These are phyloP conservation scores for Druon quercuslanigerum DNA, from an alignment of 1,140 invertebrate genomes.

Conservation along the genomic window DNA sequence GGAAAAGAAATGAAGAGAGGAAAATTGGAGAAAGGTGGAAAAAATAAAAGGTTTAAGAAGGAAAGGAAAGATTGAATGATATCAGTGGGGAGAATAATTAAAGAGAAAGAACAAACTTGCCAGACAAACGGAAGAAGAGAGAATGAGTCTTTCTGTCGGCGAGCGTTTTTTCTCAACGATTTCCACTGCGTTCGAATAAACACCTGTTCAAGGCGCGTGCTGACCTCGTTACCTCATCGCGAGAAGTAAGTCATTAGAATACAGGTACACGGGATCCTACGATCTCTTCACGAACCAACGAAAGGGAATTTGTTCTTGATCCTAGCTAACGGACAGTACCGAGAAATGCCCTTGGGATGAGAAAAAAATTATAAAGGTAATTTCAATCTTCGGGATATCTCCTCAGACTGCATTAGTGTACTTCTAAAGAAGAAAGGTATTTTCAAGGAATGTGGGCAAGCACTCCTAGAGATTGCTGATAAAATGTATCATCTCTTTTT, in stretches of 20 bases:
- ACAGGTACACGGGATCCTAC: conserved; percentile 43
- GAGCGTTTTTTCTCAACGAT: conserved; percentile 50
- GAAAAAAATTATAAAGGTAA: neutral
- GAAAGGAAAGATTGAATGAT: neutral
- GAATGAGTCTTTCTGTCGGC: conserved; percentile 45
- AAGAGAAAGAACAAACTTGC: neutral
- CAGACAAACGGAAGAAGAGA: conserved; percentile 29
- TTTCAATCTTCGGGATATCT: neutral
- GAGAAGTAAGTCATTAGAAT: conserved; percentile 56
- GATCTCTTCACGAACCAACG: conserved; percentile 47
- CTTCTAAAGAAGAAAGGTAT: too few species aligned
- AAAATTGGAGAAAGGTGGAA: neutral
- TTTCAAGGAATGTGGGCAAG: too few species aligned
- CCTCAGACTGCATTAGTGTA: too few species aligned
- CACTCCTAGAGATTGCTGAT: too few species aligned
- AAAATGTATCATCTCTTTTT: too few species aligned
- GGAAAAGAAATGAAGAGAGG: neutral
- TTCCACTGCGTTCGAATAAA: conserved; percentile 51
- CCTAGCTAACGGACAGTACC: conserved; percentile 22
- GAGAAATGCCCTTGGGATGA: neutral
- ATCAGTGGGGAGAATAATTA: neutral
- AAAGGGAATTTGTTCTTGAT: conserved; percentile 51
- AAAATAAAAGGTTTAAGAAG: neutral
- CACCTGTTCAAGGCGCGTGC: conserved; percentile 53
- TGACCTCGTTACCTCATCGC: conserved; percentile 56